Conservation (phyloP, 2,888 invertebrate species). For the Strigamia transsilvanica region DNA sequence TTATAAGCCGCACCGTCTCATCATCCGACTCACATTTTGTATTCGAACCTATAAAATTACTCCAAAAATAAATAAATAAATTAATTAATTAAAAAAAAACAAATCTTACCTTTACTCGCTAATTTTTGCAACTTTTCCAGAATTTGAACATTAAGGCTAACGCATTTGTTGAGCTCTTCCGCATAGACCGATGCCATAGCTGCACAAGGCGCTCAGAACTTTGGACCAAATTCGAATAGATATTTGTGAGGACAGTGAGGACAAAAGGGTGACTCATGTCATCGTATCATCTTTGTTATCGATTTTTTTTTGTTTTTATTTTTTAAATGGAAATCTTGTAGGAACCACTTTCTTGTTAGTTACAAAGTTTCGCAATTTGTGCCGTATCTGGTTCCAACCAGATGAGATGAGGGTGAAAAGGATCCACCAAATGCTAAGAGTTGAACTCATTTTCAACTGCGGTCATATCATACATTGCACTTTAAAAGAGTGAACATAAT, state of each 20-base stretch:
- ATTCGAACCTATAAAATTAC: neutral
- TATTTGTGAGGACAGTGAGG: neutral
- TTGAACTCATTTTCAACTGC: neutral
- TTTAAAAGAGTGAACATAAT: no score
- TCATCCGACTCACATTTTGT: neutral
- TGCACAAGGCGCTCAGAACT: neutral
- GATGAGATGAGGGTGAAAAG: neutral
- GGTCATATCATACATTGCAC: no score
- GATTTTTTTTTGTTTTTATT: neutral
- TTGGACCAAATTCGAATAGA: neutral
- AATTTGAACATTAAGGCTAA: neutral
- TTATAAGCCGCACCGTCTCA: neutral
- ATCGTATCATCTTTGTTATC: slow-evolving; percentile 6
- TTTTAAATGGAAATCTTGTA: neutral
- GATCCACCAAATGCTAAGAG: neutral
- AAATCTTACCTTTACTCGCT: neutral
- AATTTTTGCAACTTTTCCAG: neutral
- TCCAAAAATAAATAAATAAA: neutral
- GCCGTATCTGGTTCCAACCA: neutral
- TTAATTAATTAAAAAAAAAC: neutral
- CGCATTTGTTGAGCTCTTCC: neutral
- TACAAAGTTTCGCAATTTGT: neutral
- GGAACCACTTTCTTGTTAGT: neutral
- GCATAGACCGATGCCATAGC: neutral
- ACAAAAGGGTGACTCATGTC: slow-evolving; percentile 13